A percentile compares a stretch with the other conserved stretches of the same genome.
phyloP scores from a whole-genome alignment of 2,888 invertebrate genomes.

The Drosophila acutilabella region DNA sequence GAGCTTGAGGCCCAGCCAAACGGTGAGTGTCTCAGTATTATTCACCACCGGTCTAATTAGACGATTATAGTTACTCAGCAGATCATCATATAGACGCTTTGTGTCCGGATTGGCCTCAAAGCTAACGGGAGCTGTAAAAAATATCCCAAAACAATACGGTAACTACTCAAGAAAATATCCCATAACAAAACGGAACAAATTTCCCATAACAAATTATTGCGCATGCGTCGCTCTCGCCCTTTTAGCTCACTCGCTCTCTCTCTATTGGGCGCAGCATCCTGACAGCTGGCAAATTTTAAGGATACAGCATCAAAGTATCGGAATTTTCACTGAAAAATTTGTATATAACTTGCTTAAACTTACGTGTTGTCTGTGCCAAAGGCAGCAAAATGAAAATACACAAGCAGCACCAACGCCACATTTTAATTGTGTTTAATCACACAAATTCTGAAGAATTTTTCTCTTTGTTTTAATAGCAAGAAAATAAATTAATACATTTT shows the following conservation, averaged over 20 bases:
- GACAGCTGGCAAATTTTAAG: conserved; percentile 43
- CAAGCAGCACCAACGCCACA: conserved; percentile 67
- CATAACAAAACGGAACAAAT: conserved; percentile 50
- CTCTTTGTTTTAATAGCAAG: conserved; percentile 10
- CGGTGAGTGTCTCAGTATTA: conserved; percentile 96
- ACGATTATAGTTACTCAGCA: conserved; percentile 97
- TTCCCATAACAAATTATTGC: conserved; percentile 75
- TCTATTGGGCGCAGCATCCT: conserved; percentile 52
- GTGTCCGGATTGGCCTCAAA: conserved; percentile 96
- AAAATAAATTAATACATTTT: conserved; percentile 24
- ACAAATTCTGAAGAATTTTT: neutral
- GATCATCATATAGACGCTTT: conserved; percentile 97
- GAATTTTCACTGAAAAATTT: conserved; percentile 65
- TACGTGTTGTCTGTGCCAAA: conserved; percentile 73
- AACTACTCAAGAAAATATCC: conserved; percentile 25
- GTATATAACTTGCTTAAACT: conserved; percentile 37
- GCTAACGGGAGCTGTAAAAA: conserved; percentile 80
- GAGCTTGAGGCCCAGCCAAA: conserved; percentile 94
- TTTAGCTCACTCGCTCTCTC: conserved; percentile 7
- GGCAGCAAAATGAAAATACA: conserved; percentile 64
- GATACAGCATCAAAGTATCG: conserved; percentile 69
- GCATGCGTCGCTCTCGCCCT: conserved; percentile 49
- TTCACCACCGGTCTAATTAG: conserved; percentile 97
- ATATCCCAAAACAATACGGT: conserved; percentile 21
- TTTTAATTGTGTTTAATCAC: conserved; percentile 37